Evolutionary conservation across 1,140 invertebrate species (phyloP).

Genomic region (Lordiphosa collinella): DNA sequence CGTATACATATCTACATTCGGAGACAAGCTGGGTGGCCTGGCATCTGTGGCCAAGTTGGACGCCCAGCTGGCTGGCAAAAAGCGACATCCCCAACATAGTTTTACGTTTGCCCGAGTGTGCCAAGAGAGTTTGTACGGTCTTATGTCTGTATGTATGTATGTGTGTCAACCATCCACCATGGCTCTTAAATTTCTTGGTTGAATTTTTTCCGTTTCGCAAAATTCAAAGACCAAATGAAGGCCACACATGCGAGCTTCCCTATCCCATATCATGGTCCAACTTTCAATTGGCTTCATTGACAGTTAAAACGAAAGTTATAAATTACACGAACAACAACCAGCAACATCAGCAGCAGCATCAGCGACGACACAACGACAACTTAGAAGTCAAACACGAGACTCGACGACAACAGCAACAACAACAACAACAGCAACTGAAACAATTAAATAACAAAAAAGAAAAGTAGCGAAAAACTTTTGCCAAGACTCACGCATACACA

Average conservation of each 20-base stretch:
- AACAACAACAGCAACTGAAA: slow-evolving; percentile 38
- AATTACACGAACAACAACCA: slow-evolving; percentile 36
- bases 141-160: slow-evolving; percentile 8
- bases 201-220: background rate
- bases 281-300: slow-evolving; percentile 64
- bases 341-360: slow-evolving; percentile 20
- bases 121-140: slow-evolving; percentile 3
- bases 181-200: background rate
- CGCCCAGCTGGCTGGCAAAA: slow-evolving; percentile 59
- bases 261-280: slow-evolving; percentile 26
- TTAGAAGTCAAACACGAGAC: slow-evolving; percentile 39
- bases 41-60: slow-evolving; percentile 21
- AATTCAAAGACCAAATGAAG: slow-evolving; percentile 6
- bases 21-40: slow-evolving; percentile 6
- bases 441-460: slow-evolving; percentile 52
- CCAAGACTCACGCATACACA: slow-evolving; percentile 18
- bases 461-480: slow-evolving; percentile 49
- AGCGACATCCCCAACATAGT: slow-evolving; percentile 39
- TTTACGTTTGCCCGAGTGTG: slow-evolving; percentile 36
- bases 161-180: slow-evolving; percentile 3
- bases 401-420: slow-evolving; percentile 25
- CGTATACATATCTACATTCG: slow-evolving; percentile 15
- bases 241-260: slow-evolving; percentile 8
- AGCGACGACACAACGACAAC: slow-evolving; percentile 22
- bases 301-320: slow-evolving; percentile 58